phyloP scores from a whole-genome alignment of 1,140 invertebrate species.

The Orchesella cincta region DNA sequence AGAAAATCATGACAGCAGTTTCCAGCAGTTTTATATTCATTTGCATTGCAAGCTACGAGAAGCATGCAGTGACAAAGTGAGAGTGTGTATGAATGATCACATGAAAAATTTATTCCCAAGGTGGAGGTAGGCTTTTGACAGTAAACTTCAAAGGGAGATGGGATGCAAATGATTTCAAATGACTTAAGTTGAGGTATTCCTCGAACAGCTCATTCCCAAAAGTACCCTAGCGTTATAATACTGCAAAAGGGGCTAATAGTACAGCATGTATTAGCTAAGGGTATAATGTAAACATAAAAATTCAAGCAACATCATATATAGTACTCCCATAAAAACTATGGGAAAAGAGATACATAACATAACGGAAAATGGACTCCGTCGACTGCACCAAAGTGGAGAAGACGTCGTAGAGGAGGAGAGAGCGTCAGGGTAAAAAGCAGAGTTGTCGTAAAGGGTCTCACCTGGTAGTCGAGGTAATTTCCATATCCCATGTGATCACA shows the following conservation, averaged over 20 bases:
- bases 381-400: no score
- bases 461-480: slow-evolving; percentile 87
- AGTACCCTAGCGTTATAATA: no score
- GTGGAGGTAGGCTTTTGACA: not conserved
- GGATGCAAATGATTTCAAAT: slow-evolving; percentile 24
- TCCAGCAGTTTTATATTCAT: not conserved
- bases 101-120: slow-evolving; percentile 26
- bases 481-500: slow-evolving; percentile 90
- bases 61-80: slow-evolving; percentile 5
- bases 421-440: no score
- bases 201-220: not conserved
- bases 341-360: no score
- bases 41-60: no score
- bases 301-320: no score
- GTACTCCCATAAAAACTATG: no score
- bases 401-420: no score
- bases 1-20: not conserved
- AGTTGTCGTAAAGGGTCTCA: slow-evolving; percentile 55
- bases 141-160: slow-evolving; percentile 20
- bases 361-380: no score
- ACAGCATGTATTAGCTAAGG: no score
- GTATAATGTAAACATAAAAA: no score
- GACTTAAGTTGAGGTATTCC: slow-evolving; percentile 1
- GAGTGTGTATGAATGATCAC: not conserved
- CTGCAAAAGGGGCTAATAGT: no score